phyloP scores from a whole-genome alignment of 2,888 invertebrate genomes.

The Drosophila macrospina region DNA sequence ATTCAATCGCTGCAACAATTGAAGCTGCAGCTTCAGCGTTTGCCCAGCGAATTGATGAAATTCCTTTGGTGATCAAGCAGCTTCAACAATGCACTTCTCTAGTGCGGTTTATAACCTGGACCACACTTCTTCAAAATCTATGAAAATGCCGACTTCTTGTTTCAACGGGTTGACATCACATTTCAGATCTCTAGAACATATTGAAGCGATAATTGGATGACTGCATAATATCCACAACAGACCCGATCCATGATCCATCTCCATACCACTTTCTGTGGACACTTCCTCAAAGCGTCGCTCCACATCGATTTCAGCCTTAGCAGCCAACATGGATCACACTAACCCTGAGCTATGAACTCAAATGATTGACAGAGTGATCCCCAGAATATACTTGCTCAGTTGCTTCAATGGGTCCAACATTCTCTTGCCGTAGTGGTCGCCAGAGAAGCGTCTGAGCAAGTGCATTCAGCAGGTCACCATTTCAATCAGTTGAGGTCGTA shows the following conservation, averaged over 20 bases:
- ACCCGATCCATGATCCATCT: not conserved
- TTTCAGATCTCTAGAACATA: not conserved
- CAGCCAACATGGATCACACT: too few species aligned
- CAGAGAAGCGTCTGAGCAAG: not conserved
- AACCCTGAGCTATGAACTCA: not conserved
- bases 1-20: not conserved
- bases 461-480: not conserved
- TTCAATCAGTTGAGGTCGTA: not conserved
- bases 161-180: not conserved
- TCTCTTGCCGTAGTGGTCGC: not conserved
- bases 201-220: not conserved
- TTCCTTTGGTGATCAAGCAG: not conserved
- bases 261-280: not conserved
- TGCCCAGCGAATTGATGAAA: not conserved
- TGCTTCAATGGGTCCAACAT: slow-evolving; percentile 5
- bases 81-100: not conserved
- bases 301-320: not conserved
- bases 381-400: not conserved
- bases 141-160: not conserved
- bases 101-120: not conserved
- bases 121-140: not conserved
- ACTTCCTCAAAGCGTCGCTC: not conserved
- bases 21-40: not conserved
- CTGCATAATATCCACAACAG: not conserved
- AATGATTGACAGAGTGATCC: not conserved